phyloP scores from a whole-genome alignment of 2,888 invertebrate genomes.

The Hydroisotoma schaefferi region DNA sequence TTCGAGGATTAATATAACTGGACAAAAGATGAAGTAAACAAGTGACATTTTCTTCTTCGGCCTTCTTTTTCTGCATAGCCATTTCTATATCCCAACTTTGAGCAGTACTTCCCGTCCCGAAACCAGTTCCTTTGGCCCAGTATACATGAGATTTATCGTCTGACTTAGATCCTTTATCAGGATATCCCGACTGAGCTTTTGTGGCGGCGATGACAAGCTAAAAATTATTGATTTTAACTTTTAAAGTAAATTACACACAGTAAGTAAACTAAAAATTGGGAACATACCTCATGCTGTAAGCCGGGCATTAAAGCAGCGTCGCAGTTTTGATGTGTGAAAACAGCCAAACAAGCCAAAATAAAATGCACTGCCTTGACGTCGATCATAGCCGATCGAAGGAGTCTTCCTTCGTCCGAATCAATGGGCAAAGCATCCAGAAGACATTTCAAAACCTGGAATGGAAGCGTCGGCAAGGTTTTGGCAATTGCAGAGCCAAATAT shows the following conservation, averaged over 20 bases:
- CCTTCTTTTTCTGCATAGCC: slow-evolving; percentile 79
- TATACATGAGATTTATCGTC: slow-evolving; percentile 75
- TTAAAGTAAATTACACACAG: neutral
- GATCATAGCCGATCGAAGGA: slow-evolving; percentile 72
- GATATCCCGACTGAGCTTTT: slow-evolving; percentile 50
- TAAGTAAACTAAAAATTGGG: neutral
- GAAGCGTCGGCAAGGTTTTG: slow-evolving; percentile 66
- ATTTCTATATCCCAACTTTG: slow-evolving; percentile 97
- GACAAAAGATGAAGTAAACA: slow-evolving; percentile 77
- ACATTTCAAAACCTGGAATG: slow-evolving; percentile 73
- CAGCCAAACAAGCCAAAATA: slow-evolving; percentile 79
- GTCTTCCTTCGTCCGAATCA: slow-evolving; percentile 70
- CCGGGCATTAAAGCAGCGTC: slow-evolving; percentile 51
- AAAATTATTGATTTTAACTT: neutral
- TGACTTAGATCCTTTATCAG: slow-evolving; percentile 51
- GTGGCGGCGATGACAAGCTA: slow-evolving; percentile 49
- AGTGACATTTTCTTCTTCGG: slow-evolving; percentile 92
- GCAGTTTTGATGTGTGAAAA: slow-evolving; percentile 66
- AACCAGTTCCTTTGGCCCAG: slow-evolving; percentile 96
- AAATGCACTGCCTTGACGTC: slow-evolving; percentile 81
- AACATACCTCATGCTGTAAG: slow-evolving; percentile 53
- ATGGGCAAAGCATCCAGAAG: slow-evolving; percentile 73
- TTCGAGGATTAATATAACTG: slow-evolving; percentile 75
- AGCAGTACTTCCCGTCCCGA: slow-evolving; percentile 91
- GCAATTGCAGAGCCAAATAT: slow-evolving; percentile 69